Evolutionary conservation across 2,797 vertebrate species (phyloP), one percentile per base, ranked within the genome.

Genomic region (Pipistrellus pygmaeus): DNA sequence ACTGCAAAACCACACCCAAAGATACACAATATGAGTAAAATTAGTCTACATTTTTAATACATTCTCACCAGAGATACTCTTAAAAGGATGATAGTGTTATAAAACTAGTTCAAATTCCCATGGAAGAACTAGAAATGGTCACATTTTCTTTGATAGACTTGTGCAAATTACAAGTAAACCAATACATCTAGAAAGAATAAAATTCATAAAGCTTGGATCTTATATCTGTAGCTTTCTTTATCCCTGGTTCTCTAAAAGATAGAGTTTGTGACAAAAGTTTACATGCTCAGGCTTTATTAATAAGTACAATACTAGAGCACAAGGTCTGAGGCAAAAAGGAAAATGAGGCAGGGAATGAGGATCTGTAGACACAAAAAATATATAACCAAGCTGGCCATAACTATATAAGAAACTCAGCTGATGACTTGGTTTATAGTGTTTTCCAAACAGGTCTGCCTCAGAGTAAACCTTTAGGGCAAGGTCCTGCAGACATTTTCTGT

Each of bases 181-280:
- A 90, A 27, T n/a, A 38, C 7, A 48, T n/a, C 48, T 68, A 72
- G 9, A 21, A 85, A 80, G 57, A 85, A 72, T 5, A 77, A 71
- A 87, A 88, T 80, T 78, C 13, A 80, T 85, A 44, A 88, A 55
- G 53, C 30, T 35, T 35, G 0, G 17, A 4, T 77, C 73, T 73
- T 64, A 82, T 41, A 69, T 62, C 77, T 82, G 21, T 30, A 35
- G 12, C 57, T 95, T 18, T 93, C 15, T 94, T 94, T 76, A 69
- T 62, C 48, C 6, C 14, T 44, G 8, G 6, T 62, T 89, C 30
- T 90, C 69, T 92, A 44, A 25, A 81, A 89, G 60, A 72, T 30
- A 10, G 51, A 94, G 14, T 27, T 38, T 72, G 53, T 85, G 77
- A 83, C 46, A 62, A 86, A 93, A 93, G n/a, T 6, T 60, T n/a